Percentiles rank a stretch among this genome's conserved stretches.
Conservation (phyloP, 2,113 vertebrate species). For the Gnathonemus echidnorhynchus region DNA sequence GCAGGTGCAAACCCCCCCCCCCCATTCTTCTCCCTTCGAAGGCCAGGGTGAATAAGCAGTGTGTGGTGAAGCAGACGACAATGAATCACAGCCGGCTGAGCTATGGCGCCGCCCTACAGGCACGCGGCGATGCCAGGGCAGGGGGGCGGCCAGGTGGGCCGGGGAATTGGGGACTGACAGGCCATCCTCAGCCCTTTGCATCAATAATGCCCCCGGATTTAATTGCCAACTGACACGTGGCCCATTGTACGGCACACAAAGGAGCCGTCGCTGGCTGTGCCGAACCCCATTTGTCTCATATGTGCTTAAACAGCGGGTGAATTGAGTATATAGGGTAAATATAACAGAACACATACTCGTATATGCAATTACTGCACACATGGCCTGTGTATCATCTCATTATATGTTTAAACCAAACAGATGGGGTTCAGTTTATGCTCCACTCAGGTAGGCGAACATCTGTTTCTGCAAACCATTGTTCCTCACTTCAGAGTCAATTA, state of each 20-base stretch:
- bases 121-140: not conserved
- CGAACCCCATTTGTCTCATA: not conserved
- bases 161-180: constrained; percentile 19
- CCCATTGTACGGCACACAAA: not conserved
- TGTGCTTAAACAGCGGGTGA: not conserved
- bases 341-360: not conserved
- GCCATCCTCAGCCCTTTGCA: constrained; percentile 28
- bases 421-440: not conserved
- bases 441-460: not conserved
- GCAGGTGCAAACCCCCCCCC: not conserved
- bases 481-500: not conserved
- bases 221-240: not conserved
- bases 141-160: constrained; percentile 24
- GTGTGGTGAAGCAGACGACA: constrained; percentile 24
- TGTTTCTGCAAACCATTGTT: not conserved
- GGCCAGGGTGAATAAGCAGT: constrained; percentile 31
- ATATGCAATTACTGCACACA: not conserved
- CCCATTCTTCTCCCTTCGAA: constrained; percentile 6
- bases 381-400: not conserved
- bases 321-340: not conserved
- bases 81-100: constrained; percentile 1
- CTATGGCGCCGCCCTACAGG: not conserved
- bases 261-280: not conserved
- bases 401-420: not conserved
- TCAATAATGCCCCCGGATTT: constrained; percentile 13